Evolutionary conservation across 2,113 vertebrate species (phyloP).

Genomic region (Leucopternis melanops): DNA sequence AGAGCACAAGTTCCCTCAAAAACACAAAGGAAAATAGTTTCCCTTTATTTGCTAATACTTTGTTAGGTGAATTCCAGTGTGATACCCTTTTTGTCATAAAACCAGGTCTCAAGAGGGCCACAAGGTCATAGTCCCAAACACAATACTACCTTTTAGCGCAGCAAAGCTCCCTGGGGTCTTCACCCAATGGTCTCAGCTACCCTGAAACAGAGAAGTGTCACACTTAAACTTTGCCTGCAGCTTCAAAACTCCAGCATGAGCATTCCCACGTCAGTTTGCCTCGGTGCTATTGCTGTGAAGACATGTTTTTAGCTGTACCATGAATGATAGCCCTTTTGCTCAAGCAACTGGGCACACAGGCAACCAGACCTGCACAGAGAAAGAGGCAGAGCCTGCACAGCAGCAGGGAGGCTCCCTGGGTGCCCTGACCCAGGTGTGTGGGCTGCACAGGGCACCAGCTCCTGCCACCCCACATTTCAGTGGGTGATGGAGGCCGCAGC

Average conservation of each 20-base stretch:
- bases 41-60: not conserved
- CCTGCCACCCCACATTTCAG: rapidly evolving
- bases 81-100: not conserved
- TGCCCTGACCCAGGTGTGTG: rapidly evolving
- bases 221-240: not conserved
- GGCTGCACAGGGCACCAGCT: no score
- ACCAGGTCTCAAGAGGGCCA: not conserved
- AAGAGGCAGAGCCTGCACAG: not conserved
- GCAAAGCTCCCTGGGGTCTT: rapidly evolving
- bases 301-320: not conserved
- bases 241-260: not conserved
- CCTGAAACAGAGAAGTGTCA: not conserved
- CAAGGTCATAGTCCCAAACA: rapidly evolving
- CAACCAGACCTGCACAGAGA: rapidly evolving
- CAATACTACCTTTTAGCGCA: rapidly evolving
- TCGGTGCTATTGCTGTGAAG: not conserved
- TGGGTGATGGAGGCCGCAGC: rapidly evolving
- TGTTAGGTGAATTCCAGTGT: not conserved
- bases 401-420: no score
- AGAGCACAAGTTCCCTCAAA: not conserved
- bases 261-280: rapidly evolving
- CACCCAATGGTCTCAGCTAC: rapidly evolving
- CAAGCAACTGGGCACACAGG: rapidly evolving
- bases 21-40: not conserved
- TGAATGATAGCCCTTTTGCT: not conserved